phyloP scores from a whole-genome alignment of 1,140 invertebrate genomes.

The Brachionus sp. region DNA sequence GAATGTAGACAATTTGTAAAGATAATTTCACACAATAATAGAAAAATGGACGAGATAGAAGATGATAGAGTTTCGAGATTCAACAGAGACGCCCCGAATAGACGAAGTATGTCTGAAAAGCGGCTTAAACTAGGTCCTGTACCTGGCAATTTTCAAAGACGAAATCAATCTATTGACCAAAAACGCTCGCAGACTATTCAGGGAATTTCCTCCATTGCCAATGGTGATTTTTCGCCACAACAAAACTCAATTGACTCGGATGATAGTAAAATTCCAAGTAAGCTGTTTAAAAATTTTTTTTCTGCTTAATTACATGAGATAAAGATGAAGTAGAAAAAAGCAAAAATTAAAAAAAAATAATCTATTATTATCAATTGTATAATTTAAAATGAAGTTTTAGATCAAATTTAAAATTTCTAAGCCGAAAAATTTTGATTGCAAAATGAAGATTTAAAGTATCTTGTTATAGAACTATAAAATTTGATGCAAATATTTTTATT shows the following conservation, averaged over 20 bases:
- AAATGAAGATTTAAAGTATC: no score
- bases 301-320: background rate
- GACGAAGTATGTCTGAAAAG: constrained; percentile 45
- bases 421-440: no score
- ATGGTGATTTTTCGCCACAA: background rate
- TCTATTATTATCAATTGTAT: no score
- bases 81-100: constrained; percentile 39
- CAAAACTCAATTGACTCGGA: background rate
- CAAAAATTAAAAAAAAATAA: no score
- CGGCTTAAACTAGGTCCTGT: constrained; percentile 10
- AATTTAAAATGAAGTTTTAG: no score
- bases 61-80: background rate
- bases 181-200: constrained; percentile 38
- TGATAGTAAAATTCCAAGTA: constrained; percentile 11
- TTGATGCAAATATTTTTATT: no score
- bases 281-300: background rate
- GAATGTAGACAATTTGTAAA: background rate
- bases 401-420: no score
- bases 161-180: constrained; percentile 9
- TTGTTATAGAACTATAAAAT: no score
- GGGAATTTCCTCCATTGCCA: background rate
- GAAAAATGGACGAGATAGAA: background rate
- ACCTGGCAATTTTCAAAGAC: constrained; percentile 15
- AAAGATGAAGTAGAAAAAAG: background rate
- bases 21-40: constrained; percentile 20